Evolutionary conservation across 2,797 vertebrate genomes (phyloP), one percentile per base, ranked within the genome.

Genomic region (Pelodytes ibericus): DNA sequence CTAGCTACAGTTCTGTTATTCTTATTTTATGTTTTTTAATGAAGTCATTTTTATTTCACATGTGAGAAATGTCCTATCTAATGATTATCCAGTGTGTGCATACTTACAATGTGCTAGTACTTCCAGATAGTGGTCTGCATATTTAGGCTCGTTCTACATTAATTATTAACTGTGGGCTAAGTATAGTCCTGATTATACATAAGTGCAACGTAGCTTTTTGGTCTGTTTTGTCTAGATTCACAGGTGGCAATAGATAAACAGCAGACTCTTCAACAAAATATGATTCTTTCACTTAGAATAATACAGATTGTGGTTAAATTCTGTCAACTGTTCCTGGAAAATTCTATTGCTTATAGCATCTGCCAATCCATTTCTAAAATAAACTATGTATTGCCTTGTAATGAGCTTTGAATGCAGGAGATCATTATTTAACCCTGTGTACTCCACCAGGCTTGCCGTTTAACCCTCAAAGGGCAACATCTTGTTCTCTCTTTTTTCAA

Each of bases 171-270:
- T 72, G 74, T 84, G 84, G 82, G 44, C 75, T 85, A 88, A 90
- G 89, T 88, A 86, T 75, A 87, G 71, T 33, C 62, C 67, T 87
- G 86, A 88, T 88, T 88, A 81, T 82, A 78, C 83, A 89, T 89
- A 86, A 86, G 77, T 77, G 72, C 72, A 66, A 78, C 85, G 81
- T 86, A 88, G 88, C 86, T 81, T 85, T 83, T 84, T 82, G 80
- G 85, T 86, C 82, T 89, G 81, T 89, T 91, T 89, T 87, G 89
- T 91, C 88, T 89, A 84, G 78, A 86, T 90, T 89, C 87, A 87
- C 90, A 90, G 87, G 86, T 91, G 88, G 89, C 80, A 87, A 85
- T 82, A 88, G 85, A 90, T 92, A 87, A 81, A 86, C 86, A 86
- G 81, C 83, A 86, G 86, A 80, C 86, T 87, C 88, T 86, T 86